Conservation (phyloP, 2,797 vertebrate species). For the Phataginus tetradactyla region DNA sequence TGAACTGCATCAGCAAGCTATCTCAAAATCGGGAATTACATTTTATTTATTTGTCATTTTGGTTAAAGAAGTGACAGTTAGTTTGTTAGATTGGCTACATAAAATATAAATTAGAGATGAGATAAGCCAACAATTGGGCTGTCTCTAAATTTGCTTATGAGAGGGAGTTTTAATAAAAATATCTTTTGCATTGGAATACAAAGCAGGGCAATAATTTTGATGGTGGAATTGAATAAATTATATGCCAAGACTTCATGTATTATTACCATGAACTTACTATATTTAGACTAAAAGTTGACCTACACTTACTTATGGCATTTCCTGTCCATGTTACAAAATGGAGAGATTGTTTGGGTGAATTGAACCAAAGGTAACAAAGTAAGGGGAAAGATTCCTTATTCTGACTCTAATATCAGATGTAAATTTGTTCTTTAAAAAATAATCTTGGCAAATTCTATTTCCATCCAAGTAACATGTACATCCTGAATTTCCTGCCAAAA, state of each 20-base stretch:
- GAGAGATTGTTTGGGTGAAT: not conserved
- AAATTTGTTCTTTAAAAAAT: slow-evolving; percentile 36
- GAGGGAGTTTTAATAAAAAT: slow-evolving; percentile 51
- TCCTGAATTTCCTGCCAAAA: not conserved
- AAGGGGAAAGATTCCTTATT: not conserved
- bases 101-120: slow-evolving; percentile 40
- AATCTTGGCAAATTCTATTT: not conserved
- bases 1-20: not conserved
- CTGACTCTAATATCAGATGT: not conserved
- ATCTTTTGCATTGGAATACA: slow-evolving; percentile 70
- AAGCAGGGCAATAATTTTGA: slow-evolving; percentile 72
- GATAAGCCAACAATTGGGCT: not conserved
- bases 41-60: slow-evolving; percentile 27
- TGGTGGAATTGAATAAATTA: slow-evolving; percentile 9
- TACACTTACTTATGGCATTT: slow-evolving; percentile 70
- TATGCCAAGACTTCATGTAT: slow-evolving; percentile 49
- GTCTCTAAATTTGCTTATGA: slow-evolving; percentile 42
- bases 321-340: not conserved
- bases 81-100: not conserved
- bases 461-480: not conserved
- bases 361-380: not conserved
- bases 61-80: not conserved
- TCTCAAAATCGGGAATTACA: not conserved
- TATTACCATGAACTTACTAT: slow-evolving; percentile 53
- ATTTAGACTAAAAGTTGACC: slow-evolving; percentile 72